Percentiles rank a stretch among this genome's conserved stretches.
Conservation (phyloP, 2,797 vertebrate genomes). For the Philypnodon macrostomus region DNA sequence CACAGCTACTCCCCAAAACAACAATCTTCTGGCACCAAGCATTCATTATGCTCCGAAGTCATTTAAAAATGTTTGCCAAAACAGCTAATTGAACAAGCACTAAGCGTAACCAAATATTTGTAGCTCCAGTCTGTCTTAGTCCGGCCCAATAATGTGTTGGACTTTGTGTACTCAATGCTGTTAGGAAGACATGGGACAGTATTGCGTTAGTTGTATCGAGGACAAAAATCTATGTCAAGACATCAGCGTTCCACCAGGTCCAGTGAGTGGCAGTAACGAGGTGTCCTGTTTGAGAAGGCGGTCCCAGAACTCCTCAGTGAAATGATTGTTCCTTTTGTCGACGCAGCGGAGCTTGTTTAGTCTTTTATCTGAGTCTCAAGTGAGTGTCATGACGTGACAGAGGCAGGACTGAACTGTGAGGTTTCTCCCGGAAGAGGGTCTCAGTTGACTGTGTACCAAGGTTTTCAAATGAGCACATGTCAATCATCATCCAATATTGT, state of each 20-base stretch:
- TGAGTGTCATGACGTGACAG: slow-evolving; percentile 9
- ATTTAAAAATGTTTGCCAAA: slow-evolving; percentile 26
- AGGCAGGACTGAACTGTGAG: neutral
- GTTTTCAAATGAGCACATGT: no score
- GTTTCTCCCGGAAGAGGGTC: neutral
- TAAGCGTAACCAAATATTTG: slow-evolving; percentile 1
- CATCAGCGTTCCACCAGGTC: neutral
- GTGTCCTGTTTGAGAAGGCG: no score
- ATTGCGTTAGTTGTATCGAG: neutral
- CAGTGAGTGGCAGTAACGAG: neutral
- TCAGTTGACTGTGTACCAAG: neutral
- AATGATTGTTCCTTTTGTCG: neutral
- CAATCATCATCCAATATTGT: no score
- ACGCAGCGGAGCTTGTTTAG: neutral
- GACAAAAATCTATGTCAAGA: slow-evolving; percentile 3
- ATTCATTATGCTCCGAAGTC: slow-evolving; percentile 27
- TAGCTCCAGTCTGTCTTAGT: slow-evolving; percentile 4
- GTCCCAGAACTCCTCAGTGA: slow-evolving; percentile 7
- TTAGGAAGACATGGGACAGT: neutral
- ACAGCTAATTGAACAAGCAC: slow-evolving; percentile 18
- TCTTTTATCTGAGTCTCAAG: neutral
- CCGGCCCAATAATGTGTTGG: neutral
- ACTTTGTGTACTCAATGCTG: neutral
- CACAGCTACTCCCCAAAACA: slow-evolving; percentile 22
- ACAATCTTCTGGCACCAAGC: slow-evolving; percentile 19